These are phyloP conservation scores for Cephalotes varians DNA, from an alignment of 2,888 invertebrate species.

Conservation along the genomic window DNA sequence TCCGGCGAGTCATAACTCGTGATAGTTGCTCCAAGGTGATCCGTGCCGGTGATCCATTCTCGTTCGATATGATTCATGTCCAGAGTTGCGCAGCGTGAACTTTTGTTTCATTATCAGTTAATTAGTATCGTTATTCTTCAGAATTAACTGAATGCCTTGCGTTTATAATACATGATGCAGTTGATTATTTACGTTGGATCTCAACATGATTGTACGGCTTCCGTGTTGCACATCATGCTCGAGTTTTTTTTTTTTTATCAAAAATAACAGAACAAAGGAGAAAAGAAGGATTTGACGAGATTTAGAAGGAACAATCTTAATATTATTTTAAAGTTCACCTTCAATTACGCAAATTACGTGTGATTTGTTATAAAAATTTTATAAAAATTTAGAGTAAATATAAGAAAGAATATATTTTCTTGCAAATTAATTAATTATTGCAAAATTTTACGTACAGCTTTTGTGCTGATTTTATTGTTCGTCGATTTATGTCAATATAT, in stretches of 20 bases:
- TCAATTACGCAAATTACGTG: not conserved
- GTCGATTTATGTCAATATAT: not conserved
- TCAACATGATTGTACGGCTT: not conserved
- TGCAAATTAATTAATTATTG: not conserved
- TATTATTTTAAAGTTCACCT: not conserved
- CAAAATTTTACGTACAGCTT: not conserved
- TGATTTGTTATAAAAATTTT: not conserved
- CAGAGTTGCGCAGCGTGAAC: slow-evolving; percentile 19
- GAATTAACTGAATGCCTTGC: not conserved
- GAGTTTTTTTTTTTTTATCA: not conserved
- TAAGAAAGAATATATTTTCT: not conserved
- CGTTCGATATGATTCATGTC: slow-evolving; percentile 9
- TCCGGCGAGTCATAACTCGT: slow-evolving; percentile 21
- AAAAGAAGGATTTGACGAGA: not conserved
- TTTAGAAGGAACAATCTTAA: not conserved
- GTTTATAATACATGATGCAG: not conserved
- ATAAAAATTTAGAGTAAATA: not conserved
- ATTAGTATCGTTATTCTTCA: slow-evolving; percentile 19
- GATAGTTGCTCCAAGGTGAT: slow-evolving; percentile 34
- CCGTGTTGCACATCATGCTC: not conserved
- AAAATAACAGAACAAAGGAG: not conserved
- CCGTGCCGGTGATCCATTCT: not conserved
- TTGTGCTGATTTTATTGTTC: not conserved
- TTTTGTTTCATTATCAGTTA: slow-evolving; percentile 29
- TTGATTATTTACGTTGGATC: not conserved